These are phyloP conservation scores for Caenorhabditis sp. DNA, from an alignment of 2,888 invertebrate genomes.

Conservation along the genomic window DNA sequence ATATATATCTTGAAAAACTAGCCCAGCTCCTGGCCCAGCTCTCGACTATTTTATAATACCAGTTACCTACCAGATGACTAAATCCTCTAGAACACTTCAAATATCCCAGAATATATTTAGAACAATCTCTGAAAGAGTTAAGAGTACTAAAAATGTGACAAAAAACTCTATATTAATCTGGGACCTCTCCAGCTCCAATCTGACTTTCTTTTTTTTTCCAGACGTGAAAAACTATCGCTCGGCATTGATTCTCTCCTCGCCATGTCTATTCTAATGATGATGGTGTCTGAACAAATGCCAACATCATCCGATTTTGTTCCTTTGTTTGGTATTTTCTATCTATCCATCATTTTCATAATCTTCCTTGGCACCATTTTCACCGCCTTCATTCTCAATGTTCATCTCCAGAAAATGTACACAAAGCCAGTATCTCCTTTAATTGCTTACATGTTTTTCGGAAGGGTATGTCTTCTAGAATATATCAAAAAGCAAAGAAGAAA, in stretches of 20 bases:
- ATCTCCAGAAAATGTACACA: constrained; percentile 68
- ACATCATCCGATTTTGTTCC: constrained; percentile 71
- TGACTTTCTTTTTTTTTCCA: constrained; percentile 24
- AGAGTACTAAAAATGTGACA: too few species aligned
- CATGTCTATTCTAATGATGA: constrained; percentile 74
- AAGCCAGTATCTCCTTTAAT: constrained; percentile 67
- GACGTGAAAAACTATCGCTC: constrained; percentile 66
- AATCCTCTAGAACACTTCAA: too few species aligned
- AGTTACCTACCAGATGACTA: too few species aligned
- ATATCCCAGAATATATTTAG: too few species aligned
- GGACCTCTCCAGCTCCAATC: too few species aligned
- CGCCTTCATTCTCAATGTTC: constrained; percentile 69
- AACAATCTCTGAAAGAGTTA: too few species aligned
- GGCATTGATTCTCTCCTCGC: constrained; percentile 72
- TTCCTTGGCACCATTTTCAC: constrained; percentile 70
- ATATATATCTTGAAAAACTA: too few species aligned
- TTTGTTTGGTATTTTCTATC: constrained; percentile 68
- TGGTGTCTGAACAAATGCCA: constrained; percentile 74
- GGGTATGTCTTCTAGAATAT: constrained; percentile 28
- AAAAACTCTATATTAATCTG: too few species aligned
- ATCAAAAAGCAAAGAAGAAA: not conserved
- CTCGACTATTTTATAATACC: too few species aligned
- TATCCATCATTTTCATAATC: constrained; percentile 69
- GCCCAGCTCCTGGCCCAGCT: too few species aligned
- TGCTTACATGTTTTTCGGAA: constrained; percentile 67